phyloP scores from a whole-genome alignment of 1,140 invertebrate genomes.

The Megathymus violae region DNA sequence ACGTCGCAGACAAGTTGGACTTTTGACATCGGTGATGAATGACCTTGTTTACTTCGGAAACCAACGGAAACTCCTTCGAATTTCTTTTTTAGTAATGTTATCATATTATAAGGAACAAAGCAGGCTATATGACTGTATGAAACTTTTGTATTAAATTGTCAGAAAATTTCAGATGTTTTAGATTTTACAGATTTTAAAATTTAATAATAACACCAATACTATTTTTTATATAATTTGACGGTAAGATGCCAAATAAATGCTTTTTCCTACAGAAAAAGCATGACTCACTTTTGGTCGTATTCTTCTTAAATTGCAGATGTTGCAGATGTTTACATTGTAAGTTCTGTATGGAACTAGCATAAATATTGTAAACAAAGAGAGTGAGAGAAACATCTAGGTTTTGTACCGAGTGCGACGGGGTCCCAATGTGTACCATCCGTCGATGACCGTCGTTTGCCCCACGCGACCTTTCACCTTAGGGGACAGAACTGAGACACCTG shows the following conservation, averaged over 20 bases:
- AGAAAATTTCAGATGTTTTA: too few relatives aligned
- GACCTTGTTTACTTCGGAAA: constrained; percentile 34
- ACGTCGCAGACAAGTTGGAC: constrained; percentile 25
- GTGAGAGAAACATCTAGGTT: constrained; percentile 21
- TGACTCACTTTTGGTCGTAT: too few relatives aligned
- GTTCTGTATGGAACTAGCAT: not conserved
- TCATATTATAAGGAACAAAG: too few relatives aligned
- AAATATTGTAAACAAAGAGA: not conserved
- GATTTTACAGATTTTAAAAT: too few relatives aligned
- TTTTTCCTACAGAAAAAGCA: too few relatives aligned
- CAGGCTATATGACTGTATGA: too few relatives aligned
- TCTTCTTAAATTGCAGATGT: too few relatives aligned
- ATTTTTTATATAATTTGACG: too few relatives aligned
- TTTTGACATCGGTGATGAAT: constrained; percentile 44
- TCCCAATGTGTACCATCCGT: constrained; percentile 71
- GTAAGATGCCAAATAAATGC: too few relatives aligned
- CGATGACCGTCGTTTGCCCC: constrained; percentile 74
- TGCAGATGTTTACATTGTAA: not conserved
- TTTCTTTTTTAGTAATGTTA: constrained; percentile 15
- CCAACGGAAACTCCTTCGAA: not conserved
- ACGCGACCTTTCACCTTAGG: constrained; percentile 78
- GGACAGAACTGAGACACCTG: constrained; percentile 50
- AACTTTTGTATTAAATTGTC: too few relatives aligned
- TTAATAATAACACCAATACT: too few relatives aligned
- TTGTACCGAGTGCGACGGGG: constrained; percentile 37